These are phyloP conservation scores for Ondatra zibethicus DNA, from an alignment of 2,113 vertebrate genomes.

Conservation along the genomic window DNA sequence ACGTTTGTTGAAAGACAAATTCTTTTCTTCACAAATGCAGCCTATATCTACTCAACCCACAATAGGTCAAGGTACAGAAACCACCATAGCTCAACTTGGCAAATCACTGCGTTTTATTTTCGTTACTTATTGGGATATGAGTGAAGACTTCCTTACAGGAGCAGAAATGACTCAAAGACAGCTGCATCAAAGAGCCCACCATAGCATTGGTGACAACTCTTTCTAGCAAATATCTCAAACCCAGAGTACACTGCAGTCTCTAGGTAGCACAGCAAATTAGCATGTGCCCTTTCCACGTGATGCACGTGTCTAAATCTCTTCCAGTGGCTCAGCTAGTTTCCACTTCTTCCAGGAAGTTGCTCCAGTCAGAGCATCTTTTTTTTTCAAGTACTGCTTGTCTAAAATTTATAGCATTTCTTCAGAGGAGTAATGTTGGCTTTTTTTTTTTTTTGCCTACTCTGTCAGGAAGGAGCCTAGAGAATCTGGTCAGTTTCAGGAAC, in stretches of 20 bases:
- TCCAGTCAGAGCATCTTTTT: not conserved
- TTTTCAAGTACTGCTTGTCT: not conserved
- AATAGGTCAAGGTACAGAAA: no score
- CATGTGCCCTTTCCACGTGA: not conserved
- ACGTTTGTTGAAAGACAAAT: not conserved
- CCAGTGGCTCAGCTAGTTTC: not conserved
- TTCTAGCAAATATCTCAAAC: not conserved
- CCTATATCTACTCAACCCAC: no score
- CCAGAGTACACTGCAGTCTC: not conserved
- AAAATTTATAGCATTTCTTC: not conserved
- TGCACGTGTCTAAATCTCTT: not conserved
- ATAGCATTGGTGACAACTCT: no score
- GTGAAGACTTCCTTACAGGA: not conserved
- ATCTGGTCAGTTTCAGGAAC: not conserved
- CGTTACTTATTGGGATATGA: not conserved
- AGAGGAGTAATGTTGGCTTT: not conserved
- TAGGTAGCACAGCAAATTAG: not conserved
- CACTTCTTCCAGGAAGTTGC: not conserved
- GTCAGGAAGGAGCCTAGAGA: not conserved
- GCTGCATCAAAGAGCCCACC: not conserved
- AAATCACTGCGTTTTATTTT: not conserved
- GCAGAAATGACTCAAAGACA: not conserved
- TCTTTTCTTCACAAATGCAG: not conserved
- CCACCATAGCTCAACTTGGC: not conserved
- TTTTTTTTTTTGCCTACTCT: not conserved